Conservation (phyloP, 1,140 invertebrate species). For the Oscheius sp. region DNA sequence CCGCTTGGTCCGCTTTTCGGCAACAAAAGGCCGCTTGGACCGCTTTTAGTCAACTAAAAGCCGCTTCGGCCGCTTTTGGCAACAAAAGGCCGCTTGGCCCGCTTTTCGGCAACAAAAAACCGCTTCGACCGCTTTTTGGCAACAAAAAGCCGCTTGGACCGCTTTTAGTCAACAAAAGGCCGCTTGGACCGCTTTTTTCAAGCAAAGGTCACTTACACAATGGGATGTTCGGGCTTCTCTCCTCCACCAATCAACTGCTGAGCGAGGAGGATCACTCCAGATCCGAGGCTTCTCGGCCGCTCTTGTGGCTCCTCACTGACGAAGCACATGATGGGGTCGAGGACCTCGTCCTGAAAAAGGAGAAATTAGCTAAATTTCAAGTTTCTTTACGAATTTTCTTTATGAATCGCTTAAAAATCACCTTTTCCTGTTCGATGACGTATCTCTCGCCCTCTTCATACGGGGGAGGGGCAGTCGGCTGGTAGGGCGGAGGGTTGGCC, state of each 20-base stretch:
- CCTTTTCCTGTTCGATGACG: conserved; percentile 18
- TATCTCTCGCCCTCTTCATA: conserved; percentile 32
- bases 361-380: not conserved
- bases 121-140: too few species aligned
- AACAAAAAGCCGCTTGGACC: too few species aligned
- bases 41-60: too few species aligned
- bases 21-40: too few species aligned
- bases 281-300: conserved; percentile 31
- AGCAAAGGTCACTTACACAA: not conserved
- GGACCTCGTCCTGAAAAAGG: conserved; percentile 36
- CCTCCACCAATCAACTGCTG: conserved; percentile 46
- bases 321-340: conserved; percentile 44
- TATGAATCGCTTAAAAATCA: not conserved
- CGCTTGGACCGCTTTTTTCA: too few species aligned
- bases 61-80: too few species aligned
- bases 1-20: too few species aligned
- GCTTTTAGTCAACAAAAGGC: too few species aligned
- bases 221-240: not conserved
- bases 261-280: conserved; percentile 48
- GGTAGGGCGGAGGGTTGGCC: conserved; percentile 31
- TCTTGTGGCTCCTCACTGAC: conserved; percentile 35
- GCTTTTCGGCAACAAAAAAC: too few species aligned
- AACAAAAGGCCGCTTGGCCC: too few species aligned
- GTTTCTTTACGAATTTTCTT: not conserved
- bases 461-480: conserved; percentile 28